Base-by-base conservation (phyloP, 2,888 invertebrate genomes). In the Acleris emargana region DNA sequence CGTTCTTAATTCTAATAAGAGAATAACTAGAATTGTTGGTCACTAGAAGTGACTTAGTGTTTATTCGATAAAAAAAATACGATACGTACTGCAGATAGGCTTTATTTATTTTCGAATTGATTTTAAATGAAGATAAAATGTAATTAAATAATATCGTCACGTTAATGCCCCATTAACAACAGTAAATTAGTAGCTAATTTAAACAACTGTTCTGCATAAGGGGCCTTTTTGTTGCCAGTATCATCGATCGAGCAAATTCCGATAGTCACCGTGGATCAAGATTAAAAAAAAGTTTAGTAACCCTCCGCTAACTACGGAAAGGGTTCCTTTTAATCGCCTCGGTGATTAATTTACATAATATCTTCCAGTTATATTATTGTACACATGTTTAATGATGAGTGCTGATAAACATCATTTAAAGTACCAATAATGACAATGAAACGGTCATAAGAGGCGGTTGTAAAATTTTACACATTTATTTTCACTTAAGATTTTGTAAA, bases 321-420 rank as follows among this genome's bases (percentile, higher is more conserved):
- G 66, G 59, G 66, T 60, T 50, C 43, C 51, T 66, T 88, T 91
- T 89, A 92, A 91, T 91, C 89, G 91, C 86, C 87, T 84, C 72
- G 75, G 73, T 79, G 78, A 78, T 78, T 67, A 75, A 90, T 91
- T 91, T 87, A 86, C 91, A 91, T 91, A 89, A 86, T 83, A 80
- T 83, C 84, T 82, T 83, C 84, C 84, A 84, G 51, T 66, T 66
- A 60, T 60, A 66, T 25, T 57, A 43, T 28, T 50, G 60, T 66
- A 66, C 66, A 61, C 60, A 64, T 64, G 64, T 66, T 52, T 57
- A 55, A 43, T 57, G 55, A 57, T 55, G 57, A 66, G 51, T 60
- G 61, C 51, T 50, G 66, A 66, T 66, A 66, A 32, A 61, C 25
- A 60, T 61, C 45, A 32, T 18, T 38, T 43, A 43, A 62, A 50